Base-by-base conservation (phyloP, 2,888 invertebrate species). In the Rosalia funebris region DNA sequence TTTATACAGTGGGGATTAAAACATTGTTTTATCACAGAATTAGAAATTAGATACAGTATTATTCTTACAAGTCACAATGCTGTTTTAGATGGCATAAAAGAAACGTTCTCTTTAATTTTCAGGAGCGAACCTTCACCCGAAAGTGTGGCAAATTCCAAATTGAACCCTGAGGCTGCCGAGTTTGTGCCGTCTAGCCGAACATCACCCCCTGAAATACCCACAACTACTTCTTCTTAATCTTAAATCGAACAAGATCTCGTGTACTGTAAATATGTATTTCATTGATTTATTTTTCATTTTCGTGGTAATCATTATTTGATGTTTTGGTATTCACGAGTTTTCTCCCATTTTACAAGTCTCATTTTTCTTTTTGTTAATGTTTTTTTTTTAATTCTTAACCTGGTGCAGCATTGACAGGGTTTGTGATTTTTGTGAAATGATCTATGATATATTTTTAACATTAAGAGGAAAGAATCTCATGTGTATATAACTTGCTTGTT, bases 101-200 rank as follows among this genome's bases (percentile, higher is more conserved):
- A n/a, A n/a, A n/a, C n/a, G n/a, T n/a, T n/a, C n/a, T n/a, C n/a
- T n/a, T n/a, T n/a, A n/a, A 36, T 37, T 57, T 66, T 9, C 41
- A 67, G 62, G 42, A 44, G 53, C 44, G 42, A 59, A 42, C 44
- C 65, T 32, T 53, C 65, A 15, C 45, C 68, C 32, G 79, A 79
- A 53, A 73, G 76, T 50, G 84, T 88, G 1, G 85, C 91, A 79
- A 91, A 91, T 52, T 81, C 80, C 57, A 90, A 89, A 36, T 83
- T 94, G 60, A 94, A 94, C 83, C 93, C 93, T 0, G 85, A 93
- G 69, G 94, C 94, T 0, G 92, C 91, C 0, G 93, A 94, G 82
- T 94, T 94, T 75, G 88, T 94, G 57, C 94, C 94, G 69, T 63
- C 65, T 7, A 65, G 34, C 45, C 45, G 62, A 56, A 66, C 63